These are phyloP conservation scores for Telmatherina bonti DNA, from an alignment of 2,797 vertebrate genomes.

Conservation along the genomic window DNA sequence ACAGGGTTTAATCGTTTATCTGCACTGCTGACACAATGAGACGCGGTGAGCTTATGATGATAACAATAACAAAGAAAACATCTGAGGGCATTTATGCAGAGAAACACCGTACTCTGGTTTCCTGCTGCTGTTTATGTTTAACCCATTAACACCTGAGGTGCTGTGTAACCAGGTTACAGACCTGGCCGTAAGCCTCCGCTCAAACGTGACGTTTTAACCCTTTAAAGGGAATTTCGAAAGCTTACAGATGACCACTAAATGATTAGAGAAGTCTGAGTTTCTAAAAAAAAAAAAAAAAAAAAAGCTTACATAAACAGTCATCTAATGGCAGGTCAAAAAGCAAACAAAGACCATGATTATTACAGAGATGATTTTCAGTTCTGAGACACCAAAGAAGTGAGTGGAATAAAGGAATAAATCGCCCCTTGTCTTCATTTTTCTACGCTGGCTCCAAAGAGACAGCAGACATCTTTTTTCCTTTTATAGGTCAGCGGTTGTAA, in stretches of 20 bases:
- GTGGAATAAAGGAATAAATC: neutral
- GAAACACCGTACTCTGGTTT: slow-evolving; percentile 17
- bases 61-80: slow-evolving; percentile 37
- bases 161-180: slow-evolving; percentile 28
- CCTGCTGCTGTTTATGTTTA: slow-evolving; percentile 35
- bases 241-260: neutral
- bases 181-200: slow-evolving; percentile 19
- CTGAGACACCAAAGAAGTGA: neutral
- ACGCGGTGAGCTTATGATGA: slow-evolving; percentile 41
- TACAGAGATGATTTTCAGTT: neutral
- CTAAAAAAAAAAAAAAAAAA: too few species aligned
- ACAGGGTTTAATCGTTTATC: slow-evolving; percentile 56
- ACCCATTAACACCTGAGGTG: neutral
- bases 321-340: slow-evolving; percentile 37
- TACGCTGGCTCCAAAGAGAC: too few species aligned
- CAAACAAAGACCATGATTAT: neutral
- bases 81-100: slow-evolving; percentile 35
- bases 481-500: neutral
- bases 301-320: too few species aligned
- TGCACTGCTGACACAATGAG: slow-evolving; percentile 62
- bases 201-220: slow-evolving; percentile 12
- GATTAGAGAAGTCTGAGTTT: slow-evolving; percentile 1
- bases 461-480: neutral
- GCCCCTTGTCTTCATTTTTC: neutral
- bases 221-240: slow-evolving; percentile 16